Evolutionary conservation across 1,140 invertebrate genomes (phyloP), one percentile per base, ranked within the genome.

Genomic region (Penaeus chinensis): DNA sequence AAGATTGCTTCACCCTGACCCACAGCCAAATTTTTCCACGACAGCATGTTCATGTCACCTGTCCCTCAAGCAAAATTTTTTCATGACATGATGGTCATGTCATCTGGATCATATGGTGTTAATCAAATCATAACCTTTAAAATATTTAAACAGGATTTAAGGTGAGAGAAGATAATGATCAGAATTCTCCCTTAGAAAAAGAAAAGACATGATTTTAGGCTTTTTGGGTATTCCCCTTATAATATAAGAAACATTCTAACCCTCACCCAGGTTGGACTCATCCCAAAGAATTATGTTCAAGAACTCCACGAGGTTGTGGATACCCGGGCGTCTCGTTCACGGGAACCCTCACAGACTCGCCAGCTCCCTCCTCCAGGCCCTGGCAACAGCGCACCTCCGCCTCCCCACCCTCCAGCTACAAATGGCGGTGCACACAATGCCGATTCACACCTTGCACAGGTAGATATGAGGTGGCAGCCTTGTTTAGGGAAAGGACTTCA

Each of bases 221-320:
- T 2, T 42, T 42, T 42, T 42, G 7, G 10, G 27, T 3, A 69
- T 3, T 27, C 66, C 27, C 54, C 54, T 54, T 54, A 11, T 54
- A 2, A 54, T 54, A 13, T 10, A 54, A 54, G 16, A 11, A 5
- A 11, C 42, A 19, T 27, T 74, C 20, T 1, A 32, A 22, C 71
- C 22, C 47, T 63, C 62, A 54, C 47, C 19, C 86, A 90, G 89
- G 89, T 90, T 60, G 89, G 89, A 11, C 87, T 90, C 10, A 90
- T 90, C 71, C 89, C 89, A 19, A 88, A 89, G 83, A 90, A 90
- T 76, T 90, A 90, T 71, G 89, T 90, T 42, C 87, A 90, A 84
- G 89, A 90, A 82, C 87, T 90, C 54, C 89, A 90, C 54, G 89
- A 90, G 71, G 89, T 90, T 65, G 89, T 90, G 32, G 89, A 90